phyloP scores from a whole-genome alignment of 2,113 vertebrate genomes.

The Gopherus evgoodei region DNA sequence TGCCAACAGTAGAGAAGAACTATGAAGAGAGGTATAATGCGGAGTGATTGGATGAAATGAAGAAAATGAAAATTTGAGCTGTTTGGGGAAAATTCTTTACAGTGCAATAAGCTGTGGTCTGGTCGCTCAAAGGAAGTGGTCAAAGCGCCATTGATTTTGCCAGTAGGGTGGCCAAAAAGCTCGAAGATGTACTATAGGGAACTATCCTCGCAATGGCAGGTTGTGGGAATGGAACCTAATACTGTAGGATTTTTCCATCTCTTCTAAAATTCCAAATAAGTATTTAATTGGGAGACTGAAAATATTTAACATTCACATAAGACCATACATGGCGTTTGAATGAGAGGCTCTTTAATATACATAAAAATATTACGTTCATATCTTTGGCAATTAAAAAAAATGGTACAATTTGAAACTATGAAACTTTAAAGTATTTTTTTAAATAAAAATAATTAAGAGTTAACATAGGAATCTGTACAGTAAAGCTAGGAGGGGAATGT shows the following conservation, averaged over 20 bases:
- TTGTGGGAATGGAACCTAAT: background rate
- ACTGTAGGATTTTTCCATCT: background rate
- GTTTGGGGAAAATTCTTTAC: background rate
- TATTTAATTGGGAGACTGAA: background rate
- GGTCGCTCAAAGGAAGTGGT: background rate
- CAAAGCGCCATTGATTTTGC: background rate
- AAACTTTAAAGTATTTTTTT: constrained; percentile 3
- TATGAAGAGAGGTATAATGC: background rate
- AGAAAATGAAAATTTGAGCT: background rate
- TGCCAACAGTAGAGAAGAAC: background rate
- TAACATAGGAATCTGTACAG: background rate
- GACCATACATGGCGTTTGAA: background rate
- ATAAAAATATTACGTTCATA: background rate
- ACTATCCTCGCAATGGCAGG: background rate
- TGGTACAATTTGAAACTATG: background rate
- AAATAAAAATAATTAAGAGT: background rate
- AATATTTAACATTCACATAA: background rate
- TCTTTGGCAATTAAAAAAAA: constrained; percentile 15
- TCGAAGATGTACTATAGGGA: background rate
- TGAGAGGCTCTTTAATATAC: background rate
- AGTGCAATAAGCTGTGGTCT: background rate
- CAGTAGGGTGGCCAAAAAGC: background rate
- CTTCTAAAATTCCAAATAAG: background rate
- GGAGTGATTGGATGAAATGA: background rate
- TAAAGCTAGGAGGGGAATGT: background rate